Base-by-base conservation (phyloP, 2,888 invertebrate genomes). In the Leptogaster cylindrica region DNA sequence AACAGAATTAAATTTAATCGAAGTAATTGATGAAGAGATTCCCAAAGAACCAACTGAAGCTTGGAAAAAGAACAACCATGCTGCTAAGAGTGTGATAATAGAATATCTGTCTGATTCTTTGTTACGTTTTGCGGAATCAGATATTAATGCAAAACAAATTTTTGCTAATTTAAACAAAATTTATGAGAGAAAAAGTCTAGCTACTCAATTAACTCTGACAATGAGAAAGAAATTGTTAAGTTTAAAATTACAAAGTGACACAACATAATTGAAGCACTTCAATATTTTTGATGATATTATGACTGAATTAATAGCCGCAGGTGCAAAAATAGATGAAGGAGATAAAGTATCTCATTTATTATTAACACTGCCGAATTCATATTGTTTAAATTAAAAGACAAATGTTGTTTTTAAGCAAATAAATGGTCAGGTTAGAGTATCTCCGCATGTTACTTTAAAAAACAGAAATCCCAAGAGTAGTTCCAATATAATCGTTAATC, bases 311-410 rank as follows among this genome's bases (percentile, higher is more conserved):
- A 14, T 71, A 3, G 73, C 77, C 2, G 75, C 78, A 10, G 78
- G 79, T 14, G 77, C 75, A 2, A 75, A 74, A 50, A 46, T 79
- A 2, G 75, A 77, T 18, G 78, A 80, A 71, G 75, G 73, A 3
- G 76, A 77, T 63, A 77, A 76, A 70, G 71, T 78, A 2, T 71
- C 76, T 0, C 76, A 78, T 69, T 72, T 78, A n/a, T 70, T 79
- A 7, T 46, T 78, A 1, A 77, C 77, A 12, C 63, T 79, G 25
- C 77, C 78, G 4, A 10, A 72, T n/a, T 55, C 69, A n/a, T n/a
- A n/a, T n/a, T n/a, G n/a, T n/a, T n/a, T n/a, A n/a, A n/a, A n/a
- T n/a, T n/a, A n/a, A n/a, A n/a, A n/a, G n/a, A n/a, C n/a, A n/a
- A n/a, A n/a, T n/a, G n/a, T n/a, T n/a, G n/a, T n/a, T n/a, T n/a